These are phyloP conservation scores for Bhutanitis thaidina DNA, from an alignment of 2,888 invertebrate genomes.

Conservation along the genomic window DNA sequence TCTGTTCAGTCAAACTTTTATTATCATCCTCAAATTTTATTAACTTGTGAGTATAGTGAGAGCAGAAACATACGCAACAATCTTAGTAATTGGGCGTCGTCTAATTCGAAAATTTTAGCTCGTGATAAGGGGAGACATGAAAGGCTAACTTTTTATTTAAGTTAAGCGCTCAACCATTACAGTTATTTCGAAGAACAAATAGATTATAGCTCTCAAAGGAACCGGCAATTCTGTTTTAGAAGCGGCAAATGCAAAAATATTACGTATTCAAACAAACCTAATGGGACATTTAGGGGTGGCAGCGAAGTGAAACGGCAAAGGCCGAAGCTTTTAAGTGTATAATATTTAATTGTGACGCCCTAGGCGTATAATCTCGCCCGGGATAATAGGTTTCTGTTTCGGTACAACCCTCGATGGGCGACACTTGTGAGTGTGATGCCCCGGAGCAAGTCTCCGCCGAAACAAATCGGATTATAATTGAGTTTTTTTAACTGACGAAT, in stretches of 20 bases:
- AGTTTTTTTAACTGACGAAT: conserved; percentile 67
- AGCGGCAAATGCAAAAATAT: conserved; percentile 80
- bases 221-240: conserved; percentile 76
- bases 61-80: background rate
- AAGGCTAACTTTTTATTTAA: conserved; percentile 63
- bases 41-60: conserved; percentile 9
- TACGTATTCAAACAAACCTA: conserved; percentile 80
- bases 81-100: conserved; percentile 7
- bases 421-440: conserved; percentile 75
- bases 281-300: conserved; percentile 80
- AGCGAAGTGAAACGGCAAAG: conserved; percentile 79
- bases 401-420: conserved; percentile 73
- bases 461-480: conserved; percentile 77
- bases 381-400: conserved; percentile 81
- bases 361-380: conserved; percentile 81
- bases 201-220: conserved; percentile 79
- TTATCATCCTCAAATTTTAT: background rate
- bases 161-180: conserved; percentile 70
- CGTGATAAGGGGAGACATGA: conserved; percentile 41
- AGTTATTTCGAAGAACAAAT: conserved; percentile 79
- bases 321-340: conserved; percentile 81
- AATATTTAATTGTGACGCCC: conserved; percentile 81
- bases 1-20: background rate
- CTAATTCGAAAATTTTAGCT: conserved; percentile 18
- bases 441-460: conserved; percentile 66